phyloP scores from a whole-genome alignment of 2,797 vertebrate genomes.

The Ateles fusciceps region DNA sequence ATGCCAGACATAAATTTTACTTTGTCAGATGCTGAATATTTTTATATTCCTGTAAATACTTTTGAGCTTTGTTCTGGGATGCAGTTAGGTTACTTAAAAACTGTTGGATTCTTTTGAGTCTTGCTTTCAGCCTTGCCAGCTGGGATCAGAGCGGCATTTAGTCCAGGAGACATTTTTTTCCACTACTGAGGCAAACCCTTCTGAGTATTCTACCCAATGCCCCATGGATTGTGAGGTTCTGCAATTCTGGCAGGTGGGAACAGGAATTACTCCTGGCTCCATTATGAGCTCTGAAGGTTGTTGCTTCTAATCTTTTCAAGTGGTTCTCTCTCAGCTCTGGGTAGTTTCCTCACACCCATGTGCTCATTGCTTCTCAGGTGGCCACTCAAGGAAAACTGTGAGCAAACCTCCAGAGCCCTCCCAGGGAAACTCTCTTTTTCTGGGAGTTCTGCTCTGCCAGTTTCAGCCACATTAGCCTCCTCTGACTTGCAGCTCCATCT shows the following conservation, averaged over 20 bases:
- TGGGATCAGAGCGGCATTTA: not conserved
- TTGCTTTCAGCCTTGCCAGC: not conserved
- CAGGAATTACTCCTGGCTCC: not conserved
- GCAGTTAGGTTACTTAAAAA: not conserved
- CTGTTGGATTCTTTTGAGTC: not conserved
- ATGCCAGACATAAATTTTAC: not conserved
- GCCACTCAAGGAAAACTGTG: not conserved
- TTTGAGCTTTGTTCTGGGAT: not conserved
- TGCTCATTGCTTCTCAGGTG: not conserved
- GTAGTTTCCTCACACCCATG: not conserved
- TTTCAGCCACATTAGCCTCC: not conserved
- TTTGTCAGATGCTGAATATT: not conserved
- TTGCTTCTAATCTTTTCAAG: not conserved
- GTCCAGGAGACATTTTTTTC: not conserved
- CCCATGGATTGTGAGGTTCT: not conserved
- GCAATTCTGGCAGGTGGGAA: not conserved
- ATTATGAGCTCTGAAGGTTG: not conserved
- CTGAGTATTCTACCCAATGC: not conserved
- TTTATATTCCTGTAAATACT: not conserved
- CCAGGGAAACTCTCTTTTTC: not conserved
- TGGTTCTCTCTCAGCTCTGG: not conserved
- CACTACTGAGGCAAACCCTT: not conserved
- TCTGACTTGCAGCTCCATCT: not conserved
- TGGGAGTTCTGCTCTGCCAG: not conserved
- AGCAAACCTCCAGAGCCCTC: not conserved